Evolutionary conservation across 2,113 vertebrate species (phyloP).

Genomic region (Heterotis niloticus): DNA sequence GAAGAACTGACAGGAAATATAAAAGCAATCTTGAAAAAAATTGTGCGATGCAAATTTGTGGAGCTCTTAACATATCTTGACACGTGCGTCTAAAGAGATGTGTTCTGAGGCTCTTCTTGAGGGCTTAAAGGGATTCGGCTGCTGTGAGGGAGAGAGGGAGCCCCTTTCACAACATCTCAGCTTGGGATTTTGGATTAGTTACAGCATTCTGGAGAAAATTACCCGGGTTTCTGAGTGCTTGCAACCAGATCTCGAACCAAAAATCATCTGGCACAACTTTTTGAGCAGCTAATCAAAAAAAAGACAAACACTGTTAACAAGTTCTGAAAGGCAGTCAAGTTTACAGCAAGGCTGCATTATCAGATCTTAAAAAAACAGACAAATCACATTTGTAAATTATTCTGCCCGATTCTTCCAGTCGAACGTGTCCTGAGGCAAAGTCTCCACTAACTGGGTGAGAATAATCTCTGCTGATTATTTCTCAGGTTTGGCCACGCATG

Average conservation of each 20-base stretch:
- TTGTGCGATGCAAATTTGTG: too few relatives aligned
- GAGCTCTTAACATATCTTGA: too few relatives aligned
- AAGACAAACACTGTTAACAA: not conserved
- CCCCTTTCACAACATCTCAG: too few relatives aligned
- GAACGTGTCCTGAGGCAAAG: constrained; percentile 46
- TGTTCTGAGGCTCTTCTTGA: too few relatives aligned
- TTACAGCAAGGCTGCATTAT: too few relatives aligned
- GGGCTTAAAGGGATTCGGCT: too few relatives aligned
- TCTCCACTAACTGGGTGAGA: constrained; percentile 9
- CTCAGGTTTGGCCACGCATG: constrained; percentile 35
- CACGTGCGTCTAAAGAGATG: too few relatives aligned
- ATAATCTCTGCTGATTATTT: constrained; percentile 48
- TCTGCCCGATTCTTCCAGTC: constrained; percentile 37
- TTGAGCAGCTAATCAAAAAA: not conserved
- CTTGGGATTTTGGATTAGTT: too few relatives aligned
- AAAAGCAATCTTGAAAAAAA: too few relatives aligned
- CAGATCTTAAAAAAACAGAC: not conserved
- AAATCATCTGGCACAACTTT: not conserved
- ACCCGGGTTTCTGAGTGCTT: not conserved
- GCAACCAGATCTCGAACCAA: not conserved
- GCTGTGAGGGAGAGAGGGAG: too few relatives aligned
- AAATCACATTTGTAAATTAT: constrained; percentile 37
- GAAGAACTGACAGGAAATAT: too few relatives aligned
- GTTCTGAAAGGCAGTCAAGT: not conserved
- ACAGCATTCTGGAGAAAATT: not conserved